These are phyloP conservation scores for Pemphredon lugubris DNA, from an alignment of 2,888 invertebrate species.

Conservation along the genomic window DNA sequence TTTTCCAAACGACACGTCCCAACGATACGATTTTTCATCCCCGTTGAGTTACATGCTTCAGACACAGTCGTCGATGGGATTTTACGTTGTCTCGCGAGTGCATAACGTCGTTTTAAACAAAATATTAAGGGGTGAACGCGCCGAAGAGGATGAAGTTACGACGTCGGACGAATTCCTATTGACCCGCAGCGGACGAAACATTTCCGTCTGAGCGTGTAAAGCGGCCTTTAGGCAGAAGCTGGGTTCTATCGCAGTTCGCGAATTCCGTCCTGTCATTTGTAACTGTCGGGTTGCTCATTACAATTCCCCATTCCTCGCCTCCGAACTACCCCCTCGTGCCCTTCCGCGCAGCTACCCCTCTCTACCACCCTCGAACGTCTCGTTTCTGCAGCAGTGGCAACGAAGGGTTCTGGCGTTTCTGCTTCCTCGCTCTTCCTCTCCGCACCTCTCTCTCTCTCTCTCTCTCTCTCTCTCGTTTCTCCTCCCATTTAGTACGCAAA, in stretches of 20 bases:
- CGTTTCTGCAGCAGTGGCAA: constrained; percentile 56
- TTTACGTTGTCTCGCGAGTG: no score
- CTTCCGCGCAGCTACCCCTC: constrained; percentile 36
- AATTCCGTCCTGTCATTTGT: constrained; percentile 82
- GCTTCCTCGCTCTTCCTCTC: constrained; percentile 49
- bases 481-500: no score
- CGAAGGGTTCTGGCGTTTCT: constrained; percentile 62
- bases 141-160: constrained; percentile 63
- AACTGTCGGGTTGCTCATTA: constrained; percentile 81
- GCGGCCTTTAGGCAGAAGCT: constrained; percentile 78
- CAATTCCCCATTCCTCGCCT: constrained; percentile 80
- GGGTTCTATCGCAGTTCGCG: constrained; percentile 80
- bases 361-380: constrained; percentile 53
- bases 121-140: constrained; percentile 44
- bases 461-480: constrained; percentile 34
- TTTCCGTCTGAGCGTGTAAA: constrained; percentile 74
- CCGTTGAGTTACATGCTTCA: no score
- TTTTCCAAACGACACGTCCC: no score
- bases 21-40: no score
- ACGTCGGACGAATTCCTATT: constrained; percentile 64
- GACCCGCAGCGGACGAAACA: constrained; percentile 67
- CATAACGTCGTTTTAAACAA: constrained; percentile 24
- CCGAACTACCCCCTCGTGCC: constrained; percentile 59
- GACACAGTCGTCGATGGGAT: no score
- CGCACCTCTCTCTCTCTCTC: constrained; percentile 46